Evolutionary conservation across 2,888 invertebrate species (phyloP).

Genomic region (Scaptomyza parva): DNA sequence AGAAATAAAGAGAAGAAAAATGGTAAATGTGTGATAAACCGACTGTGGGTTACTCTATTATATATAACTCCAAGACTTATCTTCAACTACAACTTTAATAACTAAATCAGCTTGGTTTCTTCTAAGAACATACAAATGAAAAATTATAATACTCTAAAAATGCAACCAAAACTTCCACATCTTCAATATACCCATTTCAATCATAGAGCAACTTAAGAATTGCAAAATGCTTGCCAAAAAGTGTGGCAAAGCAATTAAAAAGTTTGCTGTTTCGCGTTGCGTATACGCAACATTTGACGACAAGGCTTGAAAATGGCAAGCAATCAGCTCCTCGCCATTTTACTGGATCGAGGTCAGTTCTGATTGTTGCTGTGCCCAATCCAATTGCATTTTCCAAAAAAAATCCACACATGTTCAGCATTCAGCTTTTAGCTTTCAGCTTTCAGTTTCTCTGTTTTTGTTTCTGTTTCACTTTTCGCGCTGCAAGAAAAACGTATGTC

Average conservation of each 20-base stretch:
- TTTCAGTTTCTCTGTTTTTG: background rate
- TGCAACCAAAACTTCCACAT: too few relatives aligned
- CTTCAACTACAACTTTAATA: too few relatives aligned
- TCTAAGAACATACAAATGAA: too few relatives aligned
- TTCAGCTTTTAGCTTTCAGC: background rate
- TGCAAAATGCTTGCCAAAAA: constrained; percentile 11
- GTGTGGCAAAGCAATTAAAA: constrained; percentile 68
- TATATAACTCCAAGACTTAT: too few relatives aligned
- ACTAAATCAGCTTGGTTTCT: too few relatives aligned
- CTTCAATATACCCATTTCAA: background rate
- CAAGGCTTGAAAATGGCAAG: constrained; percentile 32
- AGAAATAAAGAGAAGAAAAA: background rate
- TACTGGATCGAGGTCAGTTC: constrained; percentile 49
- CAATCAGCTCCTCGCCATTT: constrained; percentile 46
- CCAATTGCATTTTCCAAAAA: constrained; percentile 52
- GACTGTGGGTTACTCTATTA: background rate
- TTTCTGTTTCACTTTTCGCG: constrained; percentile 3
- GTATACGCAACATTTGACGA: constrained; percentile 62
- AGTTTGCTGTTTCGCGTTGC: constrained; percentile 55
- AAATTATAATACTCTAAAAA: too few relatives aligned
- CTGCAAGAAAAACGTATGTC: constrained; percentile 20
- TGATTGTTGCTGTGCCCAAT: constrained; percentile 23
- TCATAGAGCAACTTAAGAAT: background rate
- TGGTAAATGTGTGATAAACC: background rate
- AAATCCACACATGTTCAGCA: constrained; percentile 21